Percentiles rank a stretch among this genome's conserved stretches.
These are phyloP conservation scores for Nymphalis urticae DNA, from an alignment of 2,888 invertebrate species.

Conservation along the genomic window DNA sequence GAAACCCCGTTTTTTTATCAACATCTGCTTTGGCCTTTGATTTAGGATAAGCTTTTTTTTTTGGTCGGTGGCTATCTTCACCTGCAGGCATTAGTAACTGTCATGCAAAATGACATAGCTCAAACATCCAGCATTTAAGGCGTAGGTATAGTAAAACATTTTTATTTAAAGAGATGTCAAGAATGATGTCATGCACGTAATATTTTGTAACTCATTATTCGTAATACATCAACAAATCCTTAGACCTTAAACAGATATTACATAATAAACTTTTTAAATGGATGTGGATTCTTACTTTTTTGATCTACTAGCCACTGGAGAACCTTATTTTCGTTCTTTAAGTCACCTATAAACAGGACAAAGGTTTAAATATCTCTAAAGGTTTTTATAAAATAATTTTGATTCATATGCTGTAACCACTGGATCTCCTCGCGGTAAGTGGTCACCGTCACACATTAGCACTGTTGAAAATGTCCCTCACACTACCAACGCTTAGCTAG, in stretches of 20 bases:
- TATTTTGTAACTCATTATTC: slow-evolving; percentile 57
- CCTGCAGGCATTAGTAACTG: slow-evolving; percentile 83
- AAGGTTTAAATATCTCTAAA: slow-evolving; percentile 44
- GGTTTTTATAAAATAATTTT: not conserved
- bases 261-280: slow-evolving; percentile 66
- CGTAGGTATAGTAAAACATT: slow-evolving; percentile 61
- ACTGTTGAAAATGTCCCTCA: no score
- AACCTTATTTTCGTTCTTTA: slow-evolving; percentile 96
- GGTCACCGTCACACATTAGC: no score
- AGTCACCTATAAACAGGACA: slow-evolving; percentile 90
- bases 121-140: slow-evolving; percentile 79
- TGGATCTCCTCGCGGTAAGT: no score
- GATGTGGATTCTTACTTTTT: slow-evolving; percentile 94
- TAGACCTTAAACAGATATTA: slow-evolving; percentile 50
- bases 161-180: slow-evolving; percentile 56
- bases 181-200: slow-evolving; percentile 81
- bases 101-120: slow-evolving; percentile 83
- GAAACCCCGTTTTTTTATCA: slow-evolving; percentile 66
- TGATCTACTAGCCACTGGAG: slow-evolving; percentile 97
- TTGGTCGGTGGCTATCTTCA: slow-evolving; percentile 79
- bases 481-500: no score
- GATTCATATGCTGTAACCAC: not conserved
- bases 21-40: slow-evolving; percentile 79
- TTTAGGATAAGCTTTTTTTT: slow-evolving; percentile 73
- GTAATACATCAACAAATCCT: slow-evolving; percentile 50